Evolutionary conservation across 2,888 invertebrate genomes (phyloP).

Genomic region (Sinopyrophorus schimmeli): DNA sequence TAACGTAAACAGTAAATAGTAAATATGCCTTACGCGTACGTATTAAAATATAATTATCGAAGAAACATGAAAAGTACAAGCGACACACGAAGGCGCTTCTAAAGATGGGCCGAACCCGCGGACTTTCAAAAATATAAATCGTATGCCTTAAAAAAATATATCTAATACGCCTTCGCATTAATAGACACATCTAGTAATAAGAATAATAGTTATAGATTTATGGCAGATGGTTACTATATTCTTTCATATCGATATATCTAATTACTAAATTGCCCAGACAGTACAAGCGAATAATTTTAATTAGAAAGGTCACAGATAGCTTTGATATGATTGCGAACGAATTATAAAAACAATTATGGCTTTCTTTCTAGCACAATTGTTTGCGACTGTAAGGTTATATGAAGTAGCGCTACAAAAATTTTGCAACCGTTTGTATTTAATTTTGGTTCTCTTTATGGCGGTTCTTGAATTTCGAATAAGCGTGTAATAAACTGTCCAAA

Average conservation of each 20-base stretch:
- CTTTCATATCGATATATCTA: slow-evolving; percentile 29
- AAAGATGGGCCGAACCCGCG: slow-evolving; percentile 24
- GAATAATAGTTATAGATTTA: slow-evolving; percentile 21
- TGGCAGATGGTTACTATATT: slow-evolving; percentile 34
- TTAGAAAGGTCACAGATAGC: slow-evolving; percentile 27
- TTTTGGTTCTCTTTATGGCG: not conserved
- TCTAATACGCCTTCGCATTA: slow-evolving; percentile 23
- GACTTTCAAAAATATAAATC: slow-evolving; percentile 24
- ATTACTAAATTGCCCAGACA: slow-evolving; percentile 34
- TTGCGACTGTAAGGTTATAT: slow-evolving; percentile 26
- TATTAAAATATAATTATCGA: slow-evolving; percentile 24
- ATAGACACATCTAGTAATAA: slow-evolving; percentile 23
- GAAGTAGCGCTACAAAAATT: slow-evolving; percentile 27
- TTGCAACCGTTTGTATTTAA: not conserved
- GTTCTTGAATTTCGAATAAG: slow-evolving; percentile 6
- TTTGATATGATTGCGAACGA: slow-evolving; percentile 25
- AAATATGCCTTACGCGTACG: slow-evolving; percentile 20
- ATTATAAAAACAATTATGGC: slow-evolving; percentile 22
- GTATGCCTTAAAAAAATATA: slow-evolving; percentile 20
- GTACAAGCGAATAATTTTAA: slow-evolving; percentile 22
- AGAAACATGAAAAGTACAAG: slow-evolving; percentile 35
- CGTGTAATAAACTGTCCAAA: too few relatives aligned
- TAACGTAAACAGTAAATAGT: slow-evolving; percentile 12
- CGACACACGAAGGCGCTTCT: slow-evolving; percentile 27
- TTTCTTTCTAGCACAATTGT: slow-evolving; percentile 21